Evolutionary conservation across 2,797 vertebrate genomes (phyloP), one percentile per base, ranked within the genome.

Genomic region (Eulemur coronatus): DNA sequence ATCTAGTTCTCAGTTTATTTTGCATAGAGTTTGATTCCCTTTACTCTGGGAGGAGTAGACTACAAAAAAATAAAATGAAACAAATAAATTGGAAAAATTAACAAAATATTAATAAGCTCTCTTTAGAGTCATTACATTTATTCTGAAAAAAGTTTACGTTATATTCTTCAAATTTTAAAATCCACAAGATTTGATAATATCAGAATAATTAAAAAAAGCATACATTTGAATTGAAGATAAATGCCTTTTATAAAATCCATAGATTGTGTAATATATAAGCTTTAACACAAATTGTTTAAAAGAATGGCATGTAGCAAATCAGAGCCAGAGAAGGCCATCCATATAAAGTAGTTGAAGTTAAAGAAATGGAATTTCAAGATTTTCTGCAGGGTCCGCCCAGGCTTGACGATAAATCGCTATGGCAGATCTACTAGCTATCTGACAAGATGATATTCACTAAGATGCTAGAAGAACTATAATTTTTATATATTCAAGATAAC

Each of bases 11-110:
- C 30, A 38, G 15, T 82, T 93, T 91, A 73, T 87, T 92, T 81
- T 41, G 0, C 48, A 59, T 22, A 22, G 2, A 13, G 17, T 61
- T 65, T 69, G n/a, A n/a, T 79, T 93, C 30, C 1, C 10, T 13
- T 87, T 73, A 57, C 1, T 46, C n/a, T 91, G 22, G 13, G 35
- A 95, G 10, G 10, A 70, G 5, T 20, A 89, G 82, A 78, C 55
- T 76, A 95, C 92, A 97, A 96, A 75, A 75, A 78, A 98, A 94
- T 4, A 0, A 97, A 93, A 72, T 55, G 30, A 80, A 92, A 96
- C 94, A 96, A 75, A 91, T 7, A n/a, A 97, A 84, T 20, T 69
- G 63, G 92, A 95, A 97, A 97, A 81, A 65, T 92, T 97, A 98
- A 97, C 59, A 61, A 98, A 98, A 98, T 96, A 65, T 94, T 91